These are phyloP conservation scores for Sturnus vulgaris DNA, from an alignment of 2,113 vertebrate genomes.

Conservation along the genomic window DNA sequence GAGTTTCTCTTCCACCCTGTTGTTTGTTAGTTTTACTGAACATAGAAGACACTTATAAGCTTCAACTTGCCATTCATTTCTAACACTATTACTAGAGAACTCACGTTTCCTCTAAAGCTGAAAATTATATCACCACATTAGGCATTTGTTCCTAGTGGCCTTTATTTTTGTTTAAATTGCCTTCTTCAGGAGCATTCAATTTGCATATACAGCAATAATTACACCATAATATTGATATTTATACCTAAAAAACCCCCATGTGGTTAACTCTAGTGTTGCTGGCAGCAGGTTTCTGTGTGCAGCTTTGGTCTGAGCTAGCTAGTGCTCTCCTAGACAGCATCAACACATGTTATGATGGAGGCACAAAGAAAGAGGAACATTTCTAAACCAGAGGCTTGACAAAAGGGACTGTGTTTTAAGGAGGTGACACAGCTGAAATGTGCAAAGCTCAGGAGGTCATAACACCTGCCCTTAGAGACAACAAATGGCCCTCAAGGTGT, in stretches of 20 bases:
- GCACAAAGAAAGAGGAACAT: background rate
- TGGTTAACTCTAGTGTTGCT: background rate
- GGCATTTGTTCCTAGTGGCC: accelerated
- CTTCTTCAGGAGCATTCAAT: background rate
- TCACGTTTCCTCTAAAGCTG: background rate
- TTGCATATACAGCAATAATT: background rate
- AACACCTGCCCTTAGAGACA: background rate
- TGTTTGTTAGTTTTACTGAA: background rate
- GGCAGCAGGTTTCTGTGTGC: background rate
- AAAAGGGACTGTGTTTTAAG: background rate
- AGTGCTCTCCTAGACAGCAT: background rate
- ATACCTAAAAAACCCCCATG: background rate
- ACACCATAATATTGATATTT: background rate
- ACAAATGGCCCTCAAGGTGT: accelerated
- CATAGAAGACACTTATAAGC: background rate
- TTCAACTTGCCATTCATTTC: background rate
- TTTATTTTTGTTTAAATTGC: background rate
- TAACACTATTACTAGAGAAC: background rate
- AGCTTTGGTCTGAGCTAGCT: background rate
- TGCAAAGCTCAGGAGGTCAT: background rate
- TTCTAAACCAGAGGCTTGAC: background rate
- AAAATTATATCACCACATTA: background rate
- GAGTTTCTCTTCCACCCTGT: background rate
- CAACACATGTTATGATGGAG: background rate
- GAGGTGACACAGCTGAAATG: accelerated